A percentile compares a stretch with the other conserved stretches of the same genome.
phyloP scores from a whole-genome alignment of 1,140 invertebrate genomes.

The Tribolium castaneum region DNA sequence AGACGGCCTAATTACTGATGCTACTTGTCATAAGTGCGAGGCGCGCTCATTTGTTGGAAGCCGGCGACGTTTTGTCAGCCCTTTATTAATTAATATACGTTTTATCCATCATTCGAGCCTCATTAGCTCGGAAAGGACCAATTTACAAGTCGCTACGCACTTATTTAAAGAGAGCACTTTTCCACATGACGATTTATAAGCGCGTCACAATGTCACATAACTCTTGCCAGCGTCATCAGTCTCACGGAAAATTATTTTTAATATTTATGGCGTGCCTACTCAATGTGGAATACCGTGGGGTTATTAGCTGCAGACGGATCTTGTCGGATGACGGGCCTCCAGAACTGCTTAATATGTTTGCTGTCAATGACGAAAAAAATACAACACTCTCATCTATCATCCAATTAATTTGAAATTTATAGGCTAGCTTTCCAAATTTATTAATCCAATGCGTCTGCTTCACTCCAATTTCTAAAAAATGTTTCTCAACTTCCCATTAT shows the following conservation, averaged over 20 bases:
- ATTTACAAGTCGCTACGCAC: conserved; percentile 56
- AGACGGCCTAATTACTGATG: conserved; percentile 47
- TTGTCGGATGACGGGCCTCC: conserved; percentile 7
- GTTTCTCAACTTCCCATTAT: too few species aligned
- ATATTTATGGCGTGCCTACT: conserved; percentile 49
- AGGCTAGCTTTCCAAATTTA: too few species aligned
- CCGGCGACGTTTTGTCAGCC: conserved; percentile 51
- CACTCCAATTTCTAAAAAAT: too few species aligned
- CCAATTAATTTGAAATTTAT: not conserved
- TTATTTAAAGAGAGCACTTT: conserved; percentile 54
- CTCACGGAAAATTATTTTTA: conserved; percentile 50
- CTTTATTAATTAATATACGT: conserved; percentile 57
- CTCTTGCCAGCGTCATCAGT: conserved; percentile 39
- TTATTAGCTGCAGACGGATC: conserved; percentile 47
- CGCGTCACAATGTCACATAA: conserved; percentile 47
- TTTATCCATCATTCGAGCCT: conserved; percentile 53
- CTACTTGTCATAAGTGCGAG: conserved; percentile 57
- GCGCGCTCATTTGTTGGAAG: conserved; percentile 54
- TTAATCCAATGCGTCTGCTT: too few species aligned
- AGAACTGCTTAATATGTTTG: not conserved
- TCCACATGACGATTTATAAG: conserved; percentile 54
- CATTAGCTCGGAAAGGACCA: conserved; percentile 56
- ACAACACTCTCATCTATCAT: not conserved
- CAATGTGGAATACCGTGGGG: conserved; percentile 39
- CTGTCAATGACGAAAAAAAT: not conserved